Evolutionary conservation across 2,113 vertebrate genomes (phyloP).

Genomic region (Phalacrocorax aristotelis): DNA sequence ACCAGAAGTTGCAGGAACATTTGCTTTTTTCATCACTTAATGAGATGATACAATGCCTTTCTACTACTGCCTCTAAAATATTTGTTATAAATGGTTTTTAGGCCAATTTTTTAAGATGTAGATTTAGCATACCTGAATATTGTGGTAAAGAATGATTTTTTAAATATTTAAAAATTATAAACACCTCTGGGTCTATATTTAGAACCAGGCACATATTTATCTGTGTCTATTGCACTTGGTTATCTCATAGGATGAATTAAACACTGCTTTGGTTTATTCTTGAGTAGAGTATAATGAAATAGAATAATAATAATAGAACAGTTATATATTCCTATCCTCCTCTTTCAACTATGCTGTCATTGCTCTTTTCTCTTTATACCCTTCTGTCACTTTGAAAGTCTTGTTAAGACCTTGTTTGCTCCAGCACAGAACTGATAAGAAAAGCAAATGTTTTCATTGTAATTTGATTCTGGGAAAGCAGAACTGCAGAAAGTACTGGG

Average conservation of each 20-base stretch:
- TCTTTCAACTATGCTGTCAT: background rate
- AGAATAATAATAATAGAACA: background rate
- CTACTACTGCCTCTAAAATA: background rate
- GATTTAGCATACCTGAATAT: background rate
- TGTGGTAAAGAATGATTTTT: background rate
- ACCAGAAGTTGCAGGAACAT: background rate
- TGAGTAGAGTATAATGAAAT: background rate
- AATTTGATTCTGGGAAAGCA: constrained; percentile 12
- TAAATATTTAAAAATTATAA: background rate
- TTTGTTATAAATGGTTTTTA: background rate
- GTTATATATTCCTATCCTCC: background rate
- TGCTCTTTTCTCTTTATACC: background rate
- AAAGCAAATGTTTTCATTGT: constrained; percentile 8
- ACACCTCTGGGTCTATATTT: background rate
- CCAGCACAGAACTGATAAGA: background rate
- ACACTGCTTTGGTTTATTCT: background rate
- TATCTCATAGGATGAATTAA: background rate
- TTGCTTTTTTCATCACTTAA: background rate
- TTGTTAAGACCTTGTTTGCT: constrained; percentile 4
- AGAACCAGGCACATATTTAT: background rate
- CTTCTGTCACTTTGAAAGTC: background rate
- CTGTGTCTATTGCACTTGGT: background rate
- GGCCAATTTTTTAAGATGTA: background rate
- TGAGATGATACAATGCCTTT: background rate
- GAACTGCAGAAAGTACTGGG: background rate